Base-by-base conservation (phyloP, 2,888 invertebrate genomes). In the Rhaphigaster nebulosa region DNA sequence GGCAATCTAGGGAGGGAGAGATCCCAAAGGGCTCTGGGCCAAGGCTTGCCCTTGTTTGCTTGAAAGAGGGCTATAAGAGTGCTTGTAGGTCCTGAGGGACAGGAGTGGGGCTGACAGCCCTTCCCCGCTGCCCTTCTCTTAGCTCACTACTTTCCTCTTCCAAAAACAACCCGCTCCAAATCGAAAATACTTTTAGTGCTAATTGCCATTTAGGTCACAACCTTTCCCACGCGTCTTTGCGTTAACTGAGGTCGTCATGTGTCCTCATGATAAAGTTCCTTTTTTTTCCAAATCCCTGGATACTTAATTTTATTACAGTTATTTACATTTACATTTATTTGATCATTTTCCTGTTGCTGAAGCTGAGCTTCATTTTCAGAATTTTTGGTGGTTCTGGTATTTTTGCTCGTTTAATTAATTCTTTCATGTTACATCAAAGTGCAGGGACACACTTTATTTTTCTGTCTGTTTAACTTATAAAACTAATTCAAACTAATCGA, bases 11-110 rank as follows among this genome's bases (percentile, higher is more conserved):
- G 84, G n/a, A 6, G 80, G 41, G 15, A 1, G 26, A 18, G 8
- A 3, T 23, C 45, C 41, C 23, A 41, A 84, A 23, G 84, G 45
- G 45, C 26, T 6, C n/a, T n/a, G 20, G 76, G 80, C 80, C 38
- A 76, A 80, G 80, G n/a, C 20, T 45, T 23, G 45, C 41, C 84
- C 84, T 45, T 84, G 84, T 84, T 84, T 84, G 84, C 84, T n/a
- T n/a, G 84, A 38, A 80, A 76, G 84, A 45, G 45, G 84, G 84
- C 84, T 76, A 84, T 84, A 84, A 84, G 84, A 84, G 84, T 84
- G 5, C 84, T 84, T 84, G 84, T 84, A 84, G 84, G 45, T 23
- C 84, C 84, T 84, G 84, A n/a, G 84, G 84, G 84, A 84, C n/a
- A 26, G 15, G 45, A 84, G 84, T 84, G 84, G 41, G 12, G 13